These are phyloP conservation scores for Acanthurus tractus DNA, from an alignment of 2,797 vertebrate genomes.

Conservation along the genomic window DNA sequence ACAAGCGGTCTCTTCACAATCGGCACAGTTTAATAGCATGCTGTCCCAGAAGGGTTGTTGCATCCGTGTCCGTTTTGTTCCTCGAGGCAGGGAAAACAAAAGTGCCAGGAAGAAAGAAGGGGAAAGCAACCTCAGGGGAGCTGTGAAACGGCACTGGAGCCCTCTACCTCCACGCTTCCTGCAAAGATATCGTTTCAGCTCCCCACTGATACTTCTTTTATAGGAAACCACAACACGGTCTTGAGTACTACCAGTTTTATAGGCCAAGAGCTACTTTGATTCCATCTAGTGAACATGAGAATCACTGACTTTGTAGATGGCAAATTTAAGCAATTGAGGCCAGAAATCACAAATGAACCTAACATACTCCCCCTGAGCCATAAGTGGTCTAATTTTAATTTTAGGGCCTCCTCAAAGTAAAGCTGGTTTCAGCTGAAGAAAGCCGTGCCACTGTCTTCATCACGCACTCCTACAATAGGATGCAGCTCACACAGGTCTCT, in stretches of 20 bases:
- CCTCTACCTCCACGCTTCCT: conserved; percentile 72
- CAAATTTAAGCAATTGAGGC: conserved; percentile 28
- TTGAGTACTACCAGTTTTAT: conserved; percentile 46
- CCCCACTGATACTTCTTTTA: conserved; percentile 68
- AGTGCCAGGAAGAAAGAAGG: conserved; percentile 75
- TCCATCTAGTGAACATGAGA: conserved; percentile 56
- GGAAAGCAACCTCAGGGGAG: conserved; percentile 81
- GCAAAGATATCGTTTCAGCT: conserved; percentile 82
- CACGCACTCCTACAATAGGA: conserved; percentile 75
- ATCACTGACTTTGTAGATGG: conserved; percentile 39
- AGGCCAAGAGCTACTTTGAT: conserved; percentile 46
- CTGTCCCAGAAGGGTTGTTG: conserved; percentile 85
- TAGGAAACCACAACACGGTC: conserved; percentile 70
- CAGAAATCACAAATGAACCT: conserved; percentile 48
- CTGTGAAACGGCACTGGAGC: conserved; percentile 80
- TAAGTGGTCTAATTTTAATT: conserved; percentile 60
- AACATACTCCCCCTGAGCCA: conserved; percentile 36
- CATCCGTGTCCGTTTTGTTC: conserved; percentile 83
- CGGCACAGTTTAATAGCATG: conserved; percentile 82
- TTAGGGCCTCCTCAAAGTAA: conserved; percentile 60
- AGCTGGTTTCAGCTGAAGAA: conserved; percentile 58
- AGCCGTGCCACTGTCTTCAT: conserved; percentile 72
- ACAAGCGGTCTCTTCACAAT: conserved; percentile 82
- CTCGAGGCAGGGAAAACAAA: conserved; percentile 83
- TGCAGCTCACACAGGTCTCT: conserved; percentile 84